phyloP scores from a whole-genome alignment of 1,140 invertebrate species.

The Diorhabda carinulata region DNA sequence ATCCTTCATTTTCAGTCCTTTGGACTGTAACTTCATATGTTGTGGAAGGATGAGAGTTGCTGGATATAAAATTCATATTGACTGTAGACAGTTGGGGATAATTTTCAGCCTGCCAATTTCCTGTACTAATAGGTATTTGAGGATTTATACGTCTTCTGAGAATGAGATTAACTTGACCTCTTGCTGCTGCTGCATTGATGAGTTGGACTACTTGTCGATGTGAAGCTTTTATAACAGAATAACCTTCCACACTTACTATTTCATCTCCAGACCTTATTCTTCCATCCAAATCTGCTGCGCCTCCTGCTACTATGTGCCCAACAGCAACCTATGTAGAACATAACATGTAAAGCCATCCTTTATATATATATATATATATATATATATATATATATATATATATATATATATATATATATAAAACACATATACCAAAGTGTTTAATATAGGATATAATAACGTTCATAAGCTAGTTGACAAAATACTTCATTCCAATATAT shows the following conservation, averaged over 20 bases:
- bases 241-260: conserved; percentile 81
- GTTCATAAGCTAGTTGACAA: too few relatives aligned
- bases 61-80: conserved; percentile 24
- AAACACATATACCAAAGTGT: neutral
- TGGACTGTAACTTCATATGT: conserved; percentile 85
- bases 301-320: conserved; percentile 90
- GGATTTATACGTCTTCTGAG: conserved; percentile 55
- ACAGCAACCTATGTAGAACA: conserved; percentile 68
- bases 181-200: conserved; percentile 78
- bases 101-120: conserved; percentile 34
- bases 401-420: conserved; percentile 1
- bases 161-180: conserved; percentile 69
- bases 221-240: conserved; percentile 77
- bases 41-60: conserved; percentile 53
- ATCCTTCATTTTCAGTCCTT: conserved; percentile 90
- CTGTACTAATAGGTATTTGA: conserved; percentile 22
- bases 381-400: too few relatives aligned
- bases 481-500: too few relatives aligned
- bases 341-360: conserved; percentile 4
- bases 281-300: conserved; percentile 85
- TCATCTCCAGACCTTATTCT: conserved; percentile 83
- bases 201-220: conserved; percentile 87
- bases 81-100: conserved; percentile 26
- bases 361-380: conserved; percentile 1
- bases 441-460: too few relatives aligned